phyloP scores from a whole-genome alignment of 2,888 invertebrate genomes.

The Drosophila tanythrix region DNA sequence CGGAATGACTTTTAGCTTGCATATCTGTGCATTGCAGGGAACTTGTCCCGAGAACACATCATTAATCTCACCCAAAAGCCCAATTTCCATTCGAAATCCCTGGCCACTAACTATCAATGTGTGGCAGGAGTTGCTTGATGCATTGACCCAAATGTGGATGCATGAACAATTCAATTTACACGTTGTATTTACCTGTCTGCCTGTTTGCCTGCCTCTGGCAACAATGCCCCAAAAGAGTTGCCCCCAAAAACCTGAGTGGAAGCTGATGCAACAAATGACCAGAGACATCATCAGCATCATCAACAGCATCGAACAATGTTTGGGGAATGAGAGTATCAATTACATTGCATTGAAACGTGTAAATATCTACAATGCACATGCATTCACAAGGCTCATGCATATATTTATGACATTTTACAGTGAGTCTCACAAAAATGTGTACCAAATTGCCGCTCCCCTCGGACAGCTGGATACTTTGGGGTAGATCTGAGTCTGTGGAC shows the following conservation, averaged over 20 bases:
- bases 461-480: slow-evolving; percentile 2
- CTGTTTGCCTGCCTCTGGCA: slow-evolving; percentile 2
- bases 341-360: slow-evolving; percentile 66
- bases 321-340: slow-evolving; percentile 66
- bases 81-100: not conserved
- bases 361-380: slow-evolving; percentile 45
- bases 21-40: not conserved
- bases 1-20: not conserved
- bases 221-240: slow-evolving; percentile 13
- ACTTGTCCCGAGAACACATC: not conserved
- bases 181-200: slow-evolving; percentile 10
- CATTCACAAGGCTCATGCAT: slow-evolving; percentile 66
- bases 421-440: slow-evolving; percentile 14
- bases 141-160: slow-evolving; percentile 31
- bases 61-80: not conserved
- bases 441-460: not conserved
- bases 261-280: slow-evolving; percentile 29
- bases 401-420: slow-evolving; percentile 70
- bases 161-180: slow-evolving; percentile 44
- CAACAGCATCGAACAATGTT: slow-evolving; percentile 2
- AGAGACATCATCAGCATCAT: slow-evolving; percentile 4
- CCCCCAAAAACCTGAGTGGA: slow-evolving; percentile 1
- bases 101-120: not conserved
- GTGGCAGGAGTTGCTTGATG: not conserved
- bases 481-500: slow-evolving; percentile 6